Conservation (phyloP, 2,888 invertebrate genomes). For the Dolichopus griseipennis region DNA sequence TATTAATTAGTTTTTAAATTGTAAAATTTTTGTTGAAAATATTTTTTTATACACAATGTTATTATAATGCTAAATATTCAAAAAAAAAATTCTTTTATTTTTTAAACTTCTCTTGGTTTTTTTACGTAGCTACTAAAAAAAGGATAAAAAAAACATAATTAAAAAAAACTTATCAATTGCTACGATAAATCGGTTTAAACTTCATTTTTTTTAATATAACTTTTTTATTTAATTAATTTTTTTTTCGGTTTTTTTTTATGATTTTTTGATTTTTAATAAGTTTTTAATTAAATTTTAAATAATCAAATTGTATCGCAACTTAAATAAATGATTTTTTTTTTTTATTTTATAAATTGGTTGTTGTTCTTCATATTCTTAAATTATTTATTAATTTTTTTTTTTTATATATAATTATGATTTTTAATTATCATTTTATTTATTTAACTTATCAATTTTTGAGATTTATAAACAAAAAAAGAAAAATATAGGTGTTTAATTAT, state of each 20-base stretch:
- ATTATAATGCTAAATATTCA: constrained; percentile 6
- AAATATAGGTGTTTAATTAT: not conserved
- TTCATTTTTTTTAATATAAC: not conserved
- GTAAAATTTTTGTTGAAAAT: not conserved
- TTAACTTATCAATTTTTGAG: not conserved
- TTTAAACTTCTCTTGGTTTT: not conserved
- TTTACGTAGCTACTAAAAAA: constrained; percentile 4
- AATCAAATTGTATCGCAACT: not conserved
- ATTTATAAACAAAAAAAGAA: not conserved
- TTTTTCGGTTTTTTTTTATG: too few species aligned
- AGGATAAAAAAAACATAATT: not conserved
- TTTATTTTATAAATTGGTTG: too few species aligned
- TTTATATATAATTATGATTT: not conserved
- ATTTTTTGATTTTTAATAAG: not conserved
- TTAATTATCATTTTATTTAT: not conserved
- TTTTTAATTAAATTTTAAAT: not conserved
- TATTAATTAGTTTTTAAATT: constrained; percentile 5
- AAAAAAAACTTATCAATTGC: constrained; percentile 1
- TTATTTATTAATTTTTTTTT: not conserved
- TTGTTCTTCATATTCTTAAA: too few species aligned
- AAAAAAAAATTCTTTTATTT: not conserved
- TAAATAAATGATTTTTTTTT: not conserved
- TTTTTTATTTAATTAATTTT: too few species aligned
- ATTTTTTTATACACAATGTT: constrained; percentile 2
- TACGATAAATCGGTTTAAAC: not conserved